Conservation (phyloP, 1,140 invertebrate species). For the Temnothorax curvispinosus region DNA sequence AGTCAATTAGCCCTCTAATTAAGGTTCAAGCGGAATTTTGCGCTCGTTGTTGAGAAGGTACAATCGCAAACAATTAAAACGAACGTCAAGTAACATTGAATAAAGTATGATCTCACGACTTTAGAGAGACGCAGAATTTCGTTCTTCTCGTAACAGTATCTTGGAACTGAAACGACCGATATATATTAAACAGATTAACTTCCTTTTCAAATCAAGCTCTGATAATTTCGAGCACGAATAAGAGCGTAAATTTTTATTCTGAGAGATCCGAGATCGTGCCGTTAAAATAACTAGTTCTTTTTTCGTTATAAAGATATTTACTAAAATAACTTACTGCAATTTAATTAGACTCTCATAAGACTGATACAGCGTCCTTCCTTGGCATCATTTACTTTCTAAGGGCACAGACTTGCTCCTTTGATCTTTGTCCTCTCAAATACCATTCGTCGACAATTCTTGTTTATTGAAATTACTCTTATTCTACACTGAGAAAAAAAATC, state of each 20-base stretch:
- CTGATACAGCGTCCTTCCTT: neutral
- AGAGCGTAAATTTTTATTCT: neutral
- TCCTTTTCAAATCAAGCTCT: neutral
- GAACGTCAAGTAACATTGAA: neutral
- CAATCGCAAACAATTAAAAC: neutral
- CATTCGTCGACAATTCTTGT: neutral
- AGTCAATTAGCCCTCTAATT: conserved; percentile 1
- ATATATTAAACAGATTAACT: neutral
- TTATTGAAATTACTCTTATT: neutral
- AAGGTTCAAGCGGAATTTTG: conserved; percentile 10
- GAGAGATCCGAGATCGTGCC: neutral
- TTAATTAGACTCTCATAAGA: neutral
- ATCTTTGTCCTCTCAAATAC: neutral
- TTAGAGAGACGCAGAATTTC: neutral
- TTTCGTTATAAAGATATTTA: neutral
- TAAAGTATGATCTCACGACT: neutral
- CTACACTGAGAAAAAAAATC: no score
- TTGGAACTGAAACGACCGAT: neutral
- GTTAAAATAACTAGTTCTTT: neutral
- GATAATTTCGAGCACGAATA: conserved; percentile 3
- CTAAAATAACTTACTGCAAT: neutral
- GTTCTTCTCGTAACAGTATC: neutral
- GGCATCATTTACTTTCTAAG: neutral
- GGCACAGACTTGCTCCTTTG: neutral
- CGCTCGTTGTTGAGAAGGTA: neutral